Evolutionary conservation across 2,113 vertebrate genomes (phyloP).

Genomic region (Chamaea fasciata): DNA sequence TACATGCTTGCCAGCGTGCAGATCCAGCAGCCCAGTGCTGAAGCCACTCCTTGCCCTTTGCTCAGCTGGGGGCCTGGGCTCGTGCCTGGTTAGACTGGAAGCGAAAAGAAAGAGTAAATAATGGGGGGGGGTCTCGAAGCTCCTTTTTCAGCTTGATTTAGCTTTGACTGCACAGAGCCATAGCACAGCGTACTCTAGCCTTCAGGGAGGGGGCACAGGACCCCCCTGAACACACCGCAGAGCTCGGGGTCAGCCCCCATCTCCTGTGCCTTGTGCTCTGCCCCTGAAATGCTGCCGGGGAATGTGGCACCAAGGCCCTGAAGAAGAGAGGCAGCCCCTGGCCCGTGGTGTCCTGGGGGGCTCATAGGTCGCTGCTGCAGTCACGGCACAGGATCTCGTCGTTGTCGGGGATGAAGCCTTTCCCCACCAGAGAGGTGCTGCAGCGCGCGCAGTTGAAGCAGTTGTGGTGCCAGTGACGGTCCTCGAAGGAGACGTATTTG

Average conservation of each 20-base stretch:
- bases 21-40: neutral
- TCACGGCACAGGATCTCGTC: constrained; percentile 90
- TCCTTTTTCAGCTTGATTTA: constrained; percentile 43
- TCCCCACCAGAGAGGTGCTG: constrained; percentile 89
- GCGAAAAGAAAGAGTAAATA: constrained; percentile 50
- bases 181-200: neutral
- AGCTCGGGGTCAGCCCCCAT: neutral
- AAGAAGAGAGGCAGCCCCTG: neutral
- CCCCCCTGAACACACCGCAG: neutral
- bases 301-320: neutral
- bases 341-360: neutral
- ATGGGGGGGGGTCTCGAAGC: constrained; percentile 23
- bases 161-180: constrained; percentile 33
- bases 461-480: constrained; percentile 96
- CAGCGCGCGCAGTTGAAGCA: constrained; percentile 95
- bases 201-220: neutral
- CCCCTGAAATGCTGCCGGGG: neutral
- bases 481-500: constrained; percentile 98
- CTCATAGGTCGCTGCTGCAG: constrained; percentile 88
- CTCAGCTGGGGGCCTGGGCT: neutral
- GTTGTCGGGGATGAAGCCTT: constrained; percentile 90
- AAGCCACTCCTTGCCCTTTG: neutral
- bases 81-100: neutral
- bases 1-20: neutral
- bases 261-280: neutral